Percentiles rank a stretch among this genome's conserved stretches.
Evolutionary conservation across 1,140 invertebrate genomes (phyloP).

Genomic region (Reticulitermes speratus): DNA sequence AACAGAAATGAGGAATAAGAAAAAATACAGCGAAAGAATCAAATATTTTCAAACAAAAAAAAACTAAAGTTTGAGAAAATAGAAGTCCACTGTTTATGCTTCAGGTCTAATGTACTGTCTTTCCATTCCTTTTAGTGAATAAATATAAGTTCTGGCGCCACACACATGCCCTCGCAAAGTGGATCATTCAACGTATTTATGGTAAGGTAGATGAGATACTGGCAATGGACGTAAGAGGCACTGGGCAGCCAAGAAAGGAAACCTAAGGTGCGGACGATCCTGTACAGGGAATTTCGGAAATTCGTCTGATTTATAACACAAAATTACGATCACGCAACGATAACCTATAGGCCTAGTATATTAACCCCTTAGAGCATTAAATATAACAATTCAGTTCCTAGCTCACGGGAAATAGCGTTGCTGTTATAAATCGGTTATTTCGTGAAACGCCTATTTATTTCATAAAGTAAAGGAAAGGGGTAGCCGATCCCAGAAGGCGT

Average conservation of each 20-base stretch:
- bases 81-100: slow-evolving; percentile 3
- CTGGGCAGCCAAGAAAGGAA: too few relatives aligned
- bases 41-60: not conserved
- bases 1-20: not conserved
- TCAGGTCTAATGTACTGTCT: not conserved
- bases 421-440: too few relatives aligned
- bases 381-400: too few relatives aligned
- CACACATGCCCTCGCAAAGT: not conserved
- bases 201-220: not conserved
- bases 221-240: not conserved
- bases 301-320: not conserved
- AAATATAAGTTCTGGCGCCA: not conserved
- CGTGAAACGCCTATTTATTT: too few relatives aligned
- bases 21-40: not conserved
- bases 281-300: not conserved
- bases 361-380: too few relatives aligned
- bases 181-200: not conserved
- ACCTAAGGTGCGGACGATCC: not conserved
- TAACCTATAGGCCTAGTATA: not conserved
- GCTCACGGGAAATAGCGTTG: too few relatives aligned
- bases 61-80: not conserved
- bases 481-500: too few relatives aligned
- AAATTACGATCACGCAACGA: not conserved
- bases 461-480: too few relatives aligned
- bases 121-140: not conserved